Evolutionary conservation across 2,113 vertebrate genomes (phyloP), one percentile per base, ranked within the genome.

Genomic region (Alethe diademata): DNA sequence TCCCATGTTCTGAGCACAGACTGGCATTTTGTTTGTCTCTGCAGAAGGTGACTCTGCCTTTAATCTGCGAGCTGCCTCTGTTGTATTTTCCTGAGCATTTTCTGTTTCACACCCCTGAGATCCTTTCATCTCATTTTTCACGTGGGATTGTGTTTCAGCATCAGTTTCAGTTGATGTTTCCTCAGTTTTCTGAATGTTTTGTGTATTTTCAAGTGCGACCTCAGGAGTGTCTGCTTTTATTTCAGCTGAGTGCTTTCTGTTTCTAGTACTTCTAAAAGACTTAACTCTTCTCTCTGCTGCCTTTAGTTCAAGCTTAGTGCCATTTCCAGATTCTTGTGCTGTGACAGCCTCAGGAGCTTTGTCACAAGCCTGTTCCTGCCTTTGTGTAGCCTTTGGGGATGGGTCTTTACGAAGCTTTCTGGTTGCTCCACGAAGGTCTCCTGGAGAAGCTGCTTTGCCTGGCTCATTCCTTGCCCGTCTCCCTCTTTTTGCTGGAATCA

Each of bases 201-300:
- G 43, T 50, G 8, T 43, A n/a, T 81, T 81, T 94, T 75, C 75
- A 72, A 62, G 38, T 12, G 14, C 4, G 2, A 70, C 18, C 19
- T 11, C 11, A 2, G 5, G 0, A 42, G 3, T 0, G 2, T 40
- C 70, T 42, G 31, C 24, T 69, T 70, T 78, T 15, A 28, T 91
- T 88, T 88, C 88, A 54, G 36, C 2, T 11, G 38, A 78, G 12
- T 24, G 25, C 25, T 75, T 97, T 71, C 86, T 75, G 61, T 78
- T 96, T 58, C 94, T 75, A 60, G 78, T 51, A 28, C 70, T 94
- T 80, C 90, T 94, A 19, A 62, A 71, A 83, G 40, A 62, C 29
- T 28, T 85, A 1, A 42, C 67, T 60, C 78, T 93, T 50, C 28
- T 61, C n/a, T 89, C 70, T 23, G 26, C 5, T 78, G 35, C 8